Percentiles rank a stretch among this genome's conserved stretches.
Conservation (phyloP, 1,140 invertebrate genomes). For the Drosophila prosaltans region DNA sequence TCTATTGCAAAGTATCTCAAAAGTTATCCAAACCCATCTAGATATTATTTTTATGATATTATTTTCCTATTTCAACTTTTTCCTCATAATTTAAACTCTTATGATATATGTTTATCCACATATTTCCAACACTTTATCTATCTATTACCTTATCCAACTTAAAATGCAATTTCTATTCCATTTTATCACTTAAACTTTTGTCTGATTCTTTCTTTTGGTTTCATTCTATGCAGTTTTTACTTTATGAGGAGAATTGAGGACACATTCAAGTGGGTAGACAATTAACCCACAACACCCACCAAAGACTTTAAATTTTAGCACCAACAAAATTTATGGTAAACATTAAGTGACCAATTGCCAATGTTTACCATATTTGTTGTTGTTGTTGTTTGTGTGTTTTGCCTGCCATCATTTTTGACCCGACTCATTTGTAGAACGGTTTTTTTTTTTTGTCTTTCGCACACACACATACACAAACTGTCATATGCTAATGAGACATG, state of each 20-base stretch:
- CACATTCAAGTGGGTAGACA: slow-evolving; percentile 24
- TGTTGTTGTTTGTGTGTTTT: not conserved
- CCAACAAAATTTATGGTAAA: slow-evolving; percentile 52
- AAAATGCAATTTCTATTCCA: not conserved
- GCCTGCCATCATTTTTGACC: slow-evolving; percentile 3
- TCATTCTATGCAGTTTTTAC: slow-evolving; percentile 35
- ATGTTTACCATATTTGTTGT: slow-evolving; percentile 49
- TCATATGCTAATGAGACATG: slow-evolving; percentile 25
- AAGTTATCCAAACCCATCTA: too few relatives aligned
- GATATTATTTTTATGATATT: too few relatives aligned
- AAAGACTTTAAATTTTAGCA: slow-evolving; percentile 41
- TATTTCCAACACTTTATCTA: not conserved
- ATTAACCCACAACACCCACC: slow-evolving; percentile 60
- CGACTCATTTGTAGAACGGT: slow-evolving; percentile 4
- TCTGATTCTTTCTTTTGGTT: not conserved
- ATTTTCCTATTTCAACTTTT: too few relatives aligned
- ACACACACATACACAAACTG: too few relatives aligned
- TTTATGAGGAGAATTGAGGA: slow-evolving; percentile 39
- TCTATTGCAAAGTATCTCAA: not conserved
- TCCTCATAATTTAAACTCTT: too few relatives aligned
- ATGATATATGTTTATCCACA: too few relatives aligned
- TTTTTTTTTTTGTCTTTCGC: not conserved
- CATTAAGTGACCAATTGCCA: slow-evolving; percentile 25
- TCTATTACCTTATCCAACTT: not conserved
- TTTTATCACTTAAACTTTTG: slow-evolving; percentile 18